These are phyloP conservation scores for Hipparchia semele DNA, from an alignment of 2,888 invertebrate genomes.

Conservation along the genomic window DNA sequence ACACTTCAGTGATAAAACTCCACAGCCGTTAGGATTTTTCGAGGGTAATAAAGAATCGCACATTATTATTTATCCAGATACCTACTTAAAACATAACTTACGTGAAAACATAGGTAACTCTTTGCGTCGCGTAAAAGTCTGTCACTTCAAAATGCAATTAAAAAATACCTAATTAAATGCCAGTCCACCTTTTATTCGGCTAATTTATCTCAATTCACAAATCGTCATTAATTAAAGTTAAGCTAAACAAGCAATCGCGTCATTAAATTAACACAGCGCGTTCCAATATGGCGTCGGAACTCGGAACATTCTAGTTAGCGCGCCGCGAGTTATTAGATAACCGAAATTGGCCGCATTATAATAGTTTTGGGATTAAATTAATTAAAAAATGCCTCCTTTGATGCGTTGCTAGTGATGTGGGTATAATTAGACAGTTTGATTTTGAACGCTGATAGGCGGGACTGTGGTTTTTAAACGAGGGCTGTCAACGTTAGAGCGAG, in stretches of 20 bases:
- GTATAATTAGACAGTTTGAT: slow-evolving; percentile 82
- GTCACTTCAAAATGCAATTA: neutral
- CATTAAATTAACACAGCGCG: slow-evolving; percentile 66
- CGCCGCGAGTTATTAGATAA: slow-evolving; percentile 79
- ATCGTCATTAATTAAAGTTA: slow-evolving; percentile 43
- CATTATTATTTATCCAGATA: no score
- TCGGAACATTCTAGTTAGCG: slow-evolving; percentile 65
- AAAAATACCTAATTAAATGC: slow-evolving; percentile 3
- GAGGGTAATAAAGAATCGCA: no score
- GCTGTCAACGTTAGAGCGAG: slow-evolving; percentile 67
- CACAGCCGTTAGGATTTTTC: no score
- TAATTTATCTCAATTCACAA: slow-evolving; percentile 67
- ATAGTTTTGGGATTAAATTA: slow-evolving; percentile 81
- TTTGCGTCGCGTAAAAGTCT: neutral
- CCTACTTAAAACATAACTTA: no score
- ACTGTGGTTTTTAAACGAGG: slow-evolving; percentile 67
- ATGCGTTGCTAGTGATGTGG: slow-evolving; percentile 78
- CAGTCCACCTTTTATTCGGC: slow-evolving; percentile 42
- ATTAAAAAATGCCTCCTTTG: slow-evolving; percentile 77
- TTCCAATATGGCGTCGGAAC: slow-evolving; percentile 68
- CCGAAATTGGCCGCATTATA: slow-evolving; percentile 79
- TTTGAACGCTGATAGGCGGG: slow-evolving; percentile 70
- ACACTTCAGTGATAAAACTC: no score
- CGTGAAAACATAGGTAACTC: no score
- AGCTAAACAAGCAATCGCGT: slow-evolving; percentile 54